Percentiles rank a stretch among this genome's conserved stretches.
phyloP scores from a whole-genome alignment of 2,888 invertebrate species.

The Perithous albicinctus region DNA sequence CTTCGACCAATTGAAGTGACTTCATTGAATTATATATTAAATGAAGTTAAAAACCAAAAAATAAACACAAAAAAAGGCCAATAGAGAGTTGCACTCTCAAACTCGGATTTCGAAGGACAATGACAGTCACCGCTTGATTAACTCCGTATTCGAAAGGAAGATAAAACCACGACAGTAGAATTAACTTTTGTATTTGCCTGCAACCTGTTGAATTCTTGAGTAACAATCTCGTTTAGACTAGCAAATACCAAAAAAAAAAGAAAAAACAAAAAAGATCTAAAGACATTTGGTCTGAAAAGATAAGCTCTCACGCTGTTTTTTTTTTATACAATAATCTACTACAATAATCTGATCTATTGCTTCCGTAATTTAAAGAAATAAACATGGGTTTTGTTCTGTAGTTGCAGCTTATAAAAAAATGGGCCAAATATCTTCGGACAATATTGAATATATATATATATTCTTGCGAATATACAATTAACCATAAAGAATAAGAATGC shows the following conservation, averaged over 20 bases:
- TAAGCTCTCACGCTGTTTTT: slow-evolving; percentile 57
- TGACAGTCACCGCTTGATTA: slow-evolving; percentile 74
- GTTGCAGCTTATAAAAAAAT: slow-evolving; percentile 64
- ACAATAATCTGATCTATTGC: slow-evolving; percentile 44
- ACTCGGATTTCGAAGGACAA: slow-evolving; percentile 73
- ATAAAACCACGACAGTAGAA: slow-evolving; percentile 73
- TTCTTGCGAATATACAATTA: slow-evolving; percentile 27
- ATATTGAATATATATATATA: slow-evolving; percentile 39
- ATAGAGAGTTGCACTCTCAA: slow-evolving; percentile 26
- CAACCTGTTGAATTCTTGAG: slow-evolving; percentile 83
- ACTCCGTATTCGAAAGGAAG: slow-evolving; percentile 71
- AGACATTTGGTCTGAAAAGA: slow-evolving; percentile 79
- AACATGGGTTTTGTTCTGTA: slow-evolving; percentile 47
- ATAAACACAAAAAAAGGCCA: slow-evolving; percentile 34
- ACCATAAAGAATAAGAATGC: slow-evolving; percentile 79
- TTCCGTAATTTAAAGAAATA: slow-evolving; percentile 36
- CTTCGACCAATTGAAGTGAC: slow-evolving; percentile 28
- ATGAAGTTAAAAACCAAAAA: background rate
- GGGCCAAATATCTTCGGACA: slow-evolving; percentile 80
- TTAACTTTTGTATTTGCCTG: slow-evolving; percentile 84
- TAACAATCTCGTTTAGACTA: slow-evolving; percentile 83
- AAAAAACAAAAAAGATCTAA: slow-evolving; percentile 70
- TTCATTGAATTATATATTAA: slow-evolving; percentile 9
- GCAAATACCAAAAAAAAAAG: slow-evolving; percentile 68
- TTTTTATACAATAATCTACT: too few species aligned